These are phyloP conservation scores for Pseudotriccus pelzelni DNA, from an alignment of 2,797 vertebrate species.

Conservation along the genomic window DNA sequence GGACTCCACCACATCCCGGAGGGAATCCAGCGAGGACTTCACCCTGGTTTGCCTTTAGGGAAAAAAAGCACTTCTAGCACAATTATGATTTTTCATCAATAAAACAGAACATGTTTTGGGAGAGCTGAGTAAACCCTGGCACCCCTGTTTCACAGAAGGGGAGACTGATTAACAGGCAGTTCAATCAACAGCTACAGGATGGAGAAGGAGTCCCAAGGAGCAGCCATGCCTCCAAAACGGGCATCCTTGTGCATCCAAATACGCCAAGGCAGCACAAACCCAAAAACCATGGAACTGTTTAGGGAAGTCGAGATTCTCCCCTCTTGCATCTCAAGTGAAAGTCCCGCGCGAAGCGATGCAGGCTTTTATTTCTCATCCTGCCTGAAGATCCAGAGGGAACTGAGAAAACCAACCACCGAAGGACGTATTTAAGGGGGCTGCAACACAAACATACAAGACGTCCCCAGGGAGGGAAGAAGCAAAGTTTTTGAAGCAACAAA, in stretches of 20 bases:
- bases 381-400: neutral
- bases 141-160: neutral
- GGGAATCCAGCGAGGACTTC: neutral
- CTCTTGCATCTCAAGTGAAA: neutral
- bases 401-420: neutral
- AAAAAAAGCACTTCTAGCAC: neutral
- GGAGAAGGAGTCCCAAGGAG: neutral
- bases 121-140: neutral
- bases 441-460: neutral
- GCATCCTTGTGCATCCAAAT: neutral
- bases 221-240: neutral
- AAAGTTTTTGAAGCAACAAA: neutral
- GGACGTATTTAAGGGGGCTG: neutral
- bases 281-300: neutral
- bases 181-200: neutral
- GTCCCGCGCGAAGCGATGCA: accelerated
- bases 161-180: neutral
- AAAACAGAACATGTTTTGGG: neutral
- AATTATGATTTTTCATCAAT: neutral
- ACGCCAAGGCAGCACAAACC: neutral
- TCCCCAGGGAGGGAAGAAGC: neutral
- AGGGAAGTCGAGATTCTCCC: neutral
- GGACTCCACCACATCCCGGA: accelerated
- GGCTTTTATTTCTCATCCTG: neutral
- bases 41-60: neutral